phyloP scores from a whole-genome alignment of 2,113 vertebrate species.

The Hylia prasina region DNA sequence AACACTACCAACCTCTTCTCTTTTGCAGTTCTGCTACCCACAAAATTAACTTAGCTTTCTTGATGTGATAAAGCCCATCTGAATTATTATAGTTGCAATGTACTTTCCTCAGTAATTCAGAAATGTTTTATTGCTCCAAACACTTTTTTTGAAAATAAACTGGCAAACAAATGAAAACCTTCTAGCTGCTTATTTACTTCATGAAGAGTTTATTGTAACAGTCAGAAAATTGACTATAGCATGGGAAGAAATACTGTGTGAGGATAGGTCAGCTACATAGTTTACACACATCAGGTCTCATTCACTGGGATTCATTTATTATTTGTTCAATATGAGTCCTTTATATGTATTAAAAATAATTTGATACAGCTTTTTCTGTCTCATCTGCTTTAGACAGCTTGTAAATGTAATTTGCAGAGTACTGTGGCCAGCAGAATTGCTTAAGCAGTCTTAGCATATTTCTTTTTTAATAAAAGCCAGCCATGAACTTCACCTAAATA shows the following conservation, averaged over 20 bases:
- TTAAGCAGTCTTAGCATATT: not conserved
- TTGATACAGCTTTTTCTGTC: not conserved
- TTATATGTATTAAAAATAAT: not conserved
- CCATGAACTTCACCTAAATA: not conserved
- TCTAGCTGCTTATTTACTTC: not conserved
- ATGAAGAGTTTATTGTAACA: not conserved
- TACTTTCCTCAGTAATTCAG: slow-evolving; percentile 18
- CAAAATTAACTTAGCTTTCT: slow-evolving; percentile 9
- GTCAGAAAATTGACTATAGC: not conserved
- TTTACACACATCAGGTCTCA: not conserved
- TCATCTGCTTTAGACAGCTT: not conserved
- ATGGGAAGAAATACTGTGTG: not conserved
- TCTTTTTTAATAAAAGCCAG: not conserved
- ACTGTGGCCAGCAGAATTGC: not conserved
- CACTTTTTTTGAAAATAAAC: not conserved
- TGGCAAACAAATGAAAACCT: not conserved
- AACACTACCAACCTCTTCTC: not conserved
- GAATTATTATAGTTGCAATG: not conserved
- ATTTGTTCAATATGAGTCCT: not conserved
- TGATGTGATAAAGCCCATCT: not conserved
- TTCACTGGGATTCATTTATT: not conserved
- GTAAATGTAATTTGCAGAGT: not conserved
- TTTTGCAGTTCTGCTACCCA: not conserved
- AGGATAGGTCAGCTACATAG: not conserved
- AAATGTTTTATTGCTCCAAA: slow-evolving; percentile 6